Percentiles rank a stretch among this genome's conserved stretches.
phyloP scores from a whole-genome alignment of 2,888 invertebrate genomes.

The Coecobrya sp. region DNA sequence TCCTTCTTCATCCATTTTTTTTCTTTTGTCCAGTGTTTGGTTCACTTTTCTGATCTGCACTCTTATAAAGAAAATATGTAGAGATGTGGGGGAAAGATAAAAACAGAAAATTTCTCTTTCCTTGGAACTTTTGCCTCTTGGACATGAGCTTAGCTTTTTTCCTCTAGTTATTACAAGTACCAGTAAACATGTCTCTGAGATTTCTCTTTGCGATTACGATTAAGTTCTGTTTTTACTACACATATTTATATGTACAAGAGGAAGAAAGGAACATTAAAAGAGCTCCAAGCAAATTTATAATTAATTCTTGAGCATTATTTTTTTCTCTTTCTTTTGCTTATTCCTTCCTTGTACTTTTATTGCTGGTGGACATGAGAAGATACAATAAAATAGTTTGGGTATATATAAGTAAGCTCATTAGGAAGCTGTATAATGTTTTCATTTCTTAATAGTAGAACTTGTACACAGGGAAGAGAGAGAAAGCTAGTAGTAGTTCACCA shows the following conservation, averaged over 20 bases:
- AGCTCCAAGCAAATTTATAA: slow-evolving; percentile 72
- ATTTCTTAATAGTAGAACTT: slow-evolving; percentile 13
- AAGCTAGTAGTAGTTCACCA: neutral
- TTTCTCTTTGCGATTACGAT: slow-evolving; percentile 21
- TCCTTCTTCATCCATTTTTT: neutral
- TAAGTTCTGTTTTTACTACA: neutral
- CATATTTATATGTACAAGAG: slow-evolving; percentile 16
- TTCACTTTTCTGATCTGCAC: neutral
- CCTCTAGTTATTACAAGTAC: neutral
- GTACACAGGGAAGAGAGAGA: neutral
- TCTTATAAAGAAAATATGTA: neutral
- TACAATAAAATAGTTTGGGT: slow-evolving; percentile 18
- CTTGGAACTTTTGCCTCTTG: neutral
- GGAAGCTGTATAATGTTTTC: neutral
- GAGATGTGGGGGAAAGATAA: slow-evolving; percentile 42
- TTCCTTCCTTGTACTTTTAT: slow-evolving; percentile 51
- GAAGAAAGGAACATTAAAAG: slow-evolving; percentile 34
- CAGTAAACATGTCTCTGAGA: slow-evolving; percentile 23
- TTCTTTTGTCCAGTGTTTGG: neutral
- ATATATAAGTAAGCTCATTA: slow-evolving; percentile 25
- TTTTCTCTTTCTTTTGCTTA: neutral
- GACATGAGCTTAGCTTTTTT: neutral
- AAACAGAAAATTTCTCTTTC: neutral
- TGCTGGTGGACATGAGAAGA: slow-evolving; percentile 68
- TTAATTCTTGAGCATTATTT: slow-evolving; percentile 66